These are phyloP conservation scores for Toxotes lorentzi DNA, from an alignment of 2,797 vertebrate genomes.

Conservation along the genomic window DNA sequence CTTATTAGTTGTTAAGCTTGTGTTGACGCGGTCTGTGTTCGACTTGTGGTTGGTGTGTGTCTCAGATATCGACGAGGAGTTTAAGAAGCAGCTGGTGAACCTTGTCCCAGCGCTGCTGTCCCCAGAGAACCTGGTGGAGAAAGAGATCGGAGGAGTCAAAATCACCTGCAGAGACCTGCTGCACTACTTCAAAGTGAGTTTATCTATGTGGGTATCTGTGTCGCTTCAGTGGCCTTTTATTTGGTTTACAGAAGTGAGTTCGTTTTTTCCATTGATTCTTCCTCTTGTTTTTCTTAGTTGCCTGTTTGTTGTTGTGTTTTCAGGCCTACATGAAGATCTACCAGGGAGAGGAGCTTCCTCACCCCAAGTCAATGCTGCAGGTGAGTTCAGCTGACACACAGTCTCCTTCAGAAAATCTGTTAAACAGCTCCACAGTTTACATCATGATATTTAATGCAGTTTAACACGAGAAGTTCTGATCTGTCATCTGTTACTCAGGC, in stretches of 20 bases:
- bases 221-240: too few relatives aligned
- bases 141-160: constrained; percentile 93
- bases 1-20: too few relatives aligned
- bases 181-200: constrained; percentile 92
- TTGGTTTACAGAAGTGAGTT: too few relatives aligned
- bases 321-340: constrained; percentile 97
- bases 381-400: constrained; percentile 69
- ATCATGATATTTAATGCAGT: not conserved
- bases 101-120: constrained; percentile 90
- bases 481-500: constrained; percentile 81
- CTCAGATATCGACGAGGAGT: constrained; percentile 91
- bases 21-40: too few relatives aligned
- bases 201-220: too few relatives aligned
- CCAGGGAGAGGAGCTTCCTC: constrained; percentile 95
- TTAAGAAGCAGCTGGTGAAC: constrained; percentile 88
- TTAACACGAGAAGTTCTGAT: not conserved
- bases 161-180: constrained; percentile 94
- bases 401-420: too few relatives aligned
- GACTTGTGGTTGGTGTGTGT: not conserved
- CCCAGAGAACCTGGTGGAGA: constrained; percentile 92
- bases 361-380: constrained; percentile 96
- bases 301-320: constrained; percentile 1
- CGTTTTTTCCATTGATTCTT: too few relatives aligned
- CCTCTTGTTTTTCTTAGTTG: too few relatives aligned
- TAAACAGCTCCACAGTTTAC: not conserved